phyloP scores from a whole-genome alignment of 2,113 vertebrate species.

The Aphelocoma coerulescens region DNA sequence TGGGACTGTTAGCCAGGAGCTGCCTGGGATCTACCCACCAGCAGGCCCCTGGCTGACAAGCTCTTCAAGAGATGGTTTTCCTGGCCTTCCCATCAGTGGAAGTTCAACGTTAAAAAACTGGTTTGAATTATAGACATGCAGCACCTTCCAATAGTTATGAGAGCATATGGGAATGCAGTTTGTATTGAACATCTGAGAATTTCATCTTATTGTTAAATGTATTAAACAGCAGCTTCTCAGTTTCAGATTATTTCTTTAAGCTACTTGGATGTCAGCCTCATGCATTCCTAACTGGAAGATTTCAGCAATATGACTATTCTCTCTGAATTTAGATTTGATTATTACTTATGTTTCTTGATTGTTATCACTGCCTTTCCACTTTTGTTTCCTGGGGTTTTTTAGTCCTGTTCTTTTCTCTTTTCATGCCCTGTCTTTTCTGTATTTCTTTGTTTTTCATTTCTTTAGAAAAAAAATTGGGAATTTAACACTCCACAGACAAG shows the following conservation, averaged over 20 bases:
- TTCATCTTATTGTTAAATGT: background rate
- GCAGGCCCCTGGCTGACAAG: background rate
- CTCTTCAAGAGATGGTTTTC: background rate
- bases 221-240: background rate
- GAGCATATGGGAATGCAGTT: background rate
- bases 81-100: background rate
- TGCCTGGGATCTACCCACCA: background rate
- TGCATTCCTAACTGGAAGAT: background rate
- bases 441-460: background rate
- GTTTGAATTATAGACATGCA: background rate
- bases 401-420: background rate
- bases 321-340: constrained; percentile 1
- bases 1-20: background rate
- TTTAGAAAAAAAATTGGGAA: background rate
- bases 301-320: background rate
- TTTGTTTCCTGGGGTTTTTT: background rate
- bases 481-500: background rate
- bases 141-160: background rate
- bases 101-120: background rate
- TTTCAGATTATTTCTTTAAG: background rate
- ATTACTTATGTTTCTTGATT: background rate
- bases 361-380: background rate
- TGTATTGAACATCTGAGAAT: background rate
- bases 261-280: background rate
- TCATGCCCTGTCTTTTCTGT: background rate